These are phyloP conservation scores for Gymnothorax javanicus DNA, from an alignment of 2,797 vertebrate species.

Conservation along the genomic window DNA sequence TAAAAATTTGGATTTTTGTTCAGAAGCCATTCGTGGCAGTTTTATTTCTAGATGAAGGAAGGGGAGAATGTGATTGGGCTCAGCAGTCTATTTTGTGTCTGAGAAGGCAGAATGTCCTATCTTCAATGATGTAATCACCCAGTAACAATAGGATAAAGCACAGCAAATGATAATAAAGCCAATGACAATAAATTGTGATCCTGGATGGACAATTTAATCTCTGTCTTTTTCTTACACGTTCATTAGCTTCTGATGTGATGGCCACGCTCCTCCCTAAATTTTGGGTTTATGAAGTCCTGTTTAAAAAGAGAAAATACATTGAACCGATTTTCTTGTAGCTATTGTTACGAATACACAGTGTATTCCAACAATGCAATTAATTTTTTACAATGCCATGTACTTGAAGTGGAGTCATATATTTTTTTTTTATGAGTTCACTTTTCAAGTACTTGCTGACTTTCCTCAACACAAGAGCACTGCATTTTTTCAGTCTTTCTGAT, in stretches of 20 bases:
- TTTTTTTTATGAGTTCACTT: not conserved
- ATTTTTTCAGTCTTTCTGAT: not conserved
- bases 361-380: not conserved
- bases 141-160: not conserved
- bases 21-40: not conserved
- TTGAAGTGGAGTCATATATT: not conserved
- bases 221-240: not conserved
- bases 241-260: not conserved
- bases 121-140: not conserved
- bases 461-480: not conserved
- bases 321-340: not conserved
- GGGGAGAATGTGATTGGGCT: not conserved
- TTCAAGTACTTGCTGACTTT: not conserved
- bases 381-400: not conserved
- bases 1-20: not conserved
- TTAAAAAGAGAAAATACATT: not conserved
- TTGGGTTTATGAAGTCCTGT: not conserved
- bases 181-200: not conserved
- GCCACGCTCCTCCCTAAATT: not conserved
- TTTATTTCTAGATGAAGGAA: not conserved
- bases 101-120: not conserved
- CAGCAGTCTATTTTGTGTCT: conserved; percentile 7
- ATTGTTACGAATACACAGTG: not conserved
- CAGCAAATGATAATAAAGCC: not conserved
- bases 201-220: not conserved